Evolutionary conservation across 2,888 invertebrate genomes (phyloP).

Genomic region (Amphiduros pacificus): DNA sequence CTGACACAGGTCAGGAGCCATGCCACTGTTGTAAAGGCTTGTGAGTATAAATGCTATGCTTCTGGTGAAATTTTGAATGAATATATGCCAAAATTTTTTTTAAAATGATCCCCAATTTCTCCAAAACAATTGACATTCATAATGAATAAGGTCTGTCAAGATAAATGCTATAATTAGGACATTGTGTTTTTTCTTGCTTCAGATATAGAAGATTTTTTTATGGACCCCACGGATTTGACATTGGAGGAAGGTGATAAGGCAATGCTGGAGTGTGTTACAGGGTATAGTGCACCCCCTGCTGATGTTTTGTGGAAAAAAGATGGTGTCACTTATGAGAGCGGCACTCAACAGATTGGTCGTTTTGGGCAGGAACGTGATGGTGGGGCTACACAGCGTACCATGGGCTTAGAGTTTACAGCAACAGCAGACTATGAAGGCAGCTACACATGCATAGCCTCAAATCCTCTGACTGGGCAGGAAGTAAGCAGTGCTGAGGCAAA

Average conservation of each 20-base stretch:
- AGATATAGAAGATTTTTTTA: conserved; percentile 46
- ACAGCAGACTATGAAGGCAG: background rate
- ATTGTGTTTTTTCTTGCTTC: conserved; percentile 14
- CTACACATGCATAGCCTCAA: conserved; percentile 10
- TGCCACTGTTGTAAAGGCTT: conserved; percentile 42
- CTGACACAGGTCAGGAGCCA: conserved; percentile 1
- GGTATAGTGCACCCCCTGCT: conserved; percentile 35
- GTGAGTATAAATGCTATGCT: conserved; percentile 36
- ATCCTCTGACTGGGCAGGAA: conserved; percentile 5
- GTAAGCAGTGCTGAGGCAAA: background rate
- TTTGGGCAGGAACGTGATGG: conserved; percentile 27
- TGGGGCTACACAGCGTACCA: conserved; percentile 16
- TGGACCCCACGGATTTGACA: conserved; percentile 36
- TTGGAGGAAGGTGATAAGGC: conserved; percentile 34
- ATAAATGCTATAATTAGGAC: too few species aligned
- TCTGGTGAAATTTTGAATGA: too few species aligned
- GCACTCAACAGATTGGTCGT: conserved; percentile 36
- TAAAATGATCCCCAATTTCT: too few species aligned
- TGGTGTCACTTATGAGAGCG: conserved; percentile 34
- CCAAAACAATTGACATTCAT: too few species aligned
- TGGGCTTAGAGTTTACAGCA: conserved; percentile 4
- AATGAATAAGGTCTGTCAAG: too few species aligned
- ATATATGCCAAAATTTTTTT: too few species aligned
- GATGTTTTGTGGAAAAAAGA: conserved; percentile 43
- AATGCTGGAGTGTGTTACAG: conserved; percentile 45